Evolutionary conservation across 1,140 invertebrate genomes (phyloP), one percentile per base, ranked within the genome.

Genomic region (Periplaneta americana): DNA sequence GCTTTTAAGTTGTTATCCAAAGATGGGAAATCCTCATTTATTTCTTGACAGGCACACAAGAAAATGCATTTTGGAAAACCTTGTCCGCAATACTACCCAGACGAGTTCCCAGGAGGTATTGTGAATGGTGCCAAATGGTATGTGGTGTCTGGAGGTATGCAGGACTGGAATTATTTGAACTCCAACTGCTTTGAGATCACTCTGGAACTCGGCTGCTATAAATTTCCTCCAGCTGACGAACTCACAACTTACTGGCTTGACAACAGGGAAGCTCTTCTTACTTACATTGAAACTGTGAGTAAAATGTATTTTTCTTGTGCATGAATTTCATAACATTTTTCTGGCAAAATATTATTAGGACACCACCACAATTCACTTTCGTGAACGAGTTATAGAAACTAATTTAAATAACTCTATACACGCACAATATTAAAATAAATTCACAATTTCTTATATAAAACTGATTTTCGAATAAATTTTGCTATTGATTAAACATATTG

Each of bases 111-210:
- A 8, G 91, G 93, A 75, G 98, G 97, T 35, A 97, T 98, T 34
- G 97, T 95, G 0, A 99, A 99, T 87, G 98, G 98, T 0, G 97
- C 97, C 13, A 89, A 92, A 74, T 99, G 98, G 98, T 98, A 99
- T 86, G 90, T 91, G 35, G 92, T 98, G 1, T 89, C 92, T 0
- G 96, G 97, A 0, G 98, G 98, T 15, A 99, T 99, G 98, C 98
- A 99, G 88, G 98, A 99, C 87, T 99, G 96, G 93, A 99, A 98
- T 89, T 99, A 99, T 86, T 83, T 98, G 0, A 90, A 95, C 82
- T 95, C 96, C 22, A 98, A 97, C 85, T 97, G 95, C 85, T 95
- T 99, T 90, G 98, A 99, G 87, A 90, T 99, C 1, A 99, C 98
- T 0, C 86, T 99, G 13, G 98, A 99, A 88, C 88, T 99, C 78